Percentiles rank a stretch among this genome's conserved stretches.
These are phyloP conservation scores for Heptranchias perlo DNA, from an alignment of 2,113 vertebrate species.

Conservation along the genomic window DNA sequence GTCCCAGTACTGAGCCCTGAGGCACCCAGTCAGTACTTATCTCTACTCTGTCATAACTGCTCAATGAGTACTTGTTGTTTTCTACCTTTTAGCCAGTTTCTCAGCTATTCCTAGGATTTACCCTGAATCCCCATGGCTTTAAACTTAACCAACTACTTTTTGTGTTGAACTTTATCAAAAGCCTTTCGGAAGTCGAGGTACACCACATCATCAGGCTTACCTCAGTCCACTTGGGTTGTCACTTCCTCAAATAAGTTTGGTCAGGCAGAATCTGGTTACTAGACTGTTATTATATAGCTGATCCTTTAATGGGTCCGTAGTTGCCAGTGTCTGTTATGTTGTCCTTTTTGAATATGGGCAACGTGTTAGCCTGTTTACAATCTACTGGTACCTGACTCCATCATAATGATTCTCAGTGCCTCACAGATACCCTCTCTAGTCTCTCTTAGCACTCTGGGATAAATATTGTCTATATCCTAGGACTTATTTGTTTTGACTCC, in stretches of 20 bases:
- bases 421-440: background rate
- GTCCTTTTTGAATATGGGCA: background rate
- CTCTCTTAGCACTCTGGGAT: background rate
- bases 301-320: no score
- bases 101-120: background rate
- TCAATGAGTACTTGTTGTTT: background rate
- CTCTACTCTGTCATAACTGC: background rate
- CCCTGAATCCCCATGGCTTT: background rate
- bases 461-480: background rate
- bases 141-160: background rate
- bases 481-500: background rate
- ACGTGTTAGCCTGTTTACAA: background rate
- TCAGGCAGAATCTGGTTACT: background rate
- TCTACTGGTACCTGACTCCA: background rate
- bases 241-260: background rate
- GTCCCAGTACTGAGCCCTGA: background rate
- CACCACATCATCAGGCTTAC: background rate
- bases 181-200: no score
- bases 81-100: no score
- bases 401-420: background rate
- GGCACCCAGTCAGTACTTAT: background rate
- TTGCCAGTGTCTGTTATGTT: background rate
- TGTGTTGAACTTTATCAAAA: background rate
- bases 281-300: no score
- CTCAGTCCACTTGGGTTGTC: background rate